These are phyloP conservation scores for Arge pagana DNA, from an alignment of 2,888 invertebrate genomes.

Conservation along the genomic window DNA sequence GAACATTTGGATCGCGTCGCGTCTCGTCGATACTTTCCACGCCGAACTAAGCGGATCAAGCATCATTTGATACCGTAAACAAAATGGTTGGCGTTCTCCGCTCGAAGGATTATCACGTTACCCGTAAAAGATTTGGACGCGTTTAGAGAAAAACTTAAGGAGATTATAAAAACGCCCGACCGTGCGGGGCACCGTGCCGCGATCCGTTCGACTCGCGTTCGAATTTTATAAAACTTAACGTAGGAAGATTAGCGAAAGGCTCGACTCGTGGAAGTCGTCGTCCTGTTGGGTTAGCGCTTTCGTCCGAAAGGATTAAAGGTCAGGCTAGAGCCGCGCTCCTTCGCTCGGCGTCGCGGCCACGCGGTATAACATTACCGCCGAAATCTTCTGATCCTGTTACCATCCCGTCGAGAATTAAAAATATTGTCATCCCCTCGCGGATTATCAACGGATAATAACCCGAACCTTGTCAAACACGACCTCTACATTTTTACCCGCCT, in stretches of 20 bases:
- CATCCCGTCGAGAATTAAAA: constrained; percentile 53
- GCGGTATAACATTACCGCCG: constrained; percentile 51
- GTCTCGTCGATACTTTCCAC: too few species aligned
- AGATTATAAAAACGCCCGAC: too few species aligned
- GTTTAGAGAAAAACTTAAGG: constrained; percentile 2
- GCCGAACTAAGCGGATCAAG: constrained; percentile 50
- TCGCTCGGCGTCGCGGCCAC: constrained; percentile 27
- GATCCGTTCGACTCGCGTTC: constrained; percentile 15
- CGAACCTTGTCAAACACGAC: constrained; percentile 47
- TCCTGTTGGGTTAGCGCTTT: not conserved
- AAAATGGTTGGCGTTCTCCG: constrained; percentile 41
- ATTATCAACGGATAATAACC: constrained; percentile 51
- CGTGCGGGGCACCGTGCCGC: too few species aligned
- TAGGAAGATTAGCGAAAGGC: constrained; percentile 14
- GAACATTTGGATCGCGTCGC: constrained; percentile 32
- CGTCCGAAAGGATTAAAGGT: not conserved
- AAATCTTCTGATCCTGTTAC: constrained; percentile 53
- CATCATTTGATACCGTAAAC: constrained; percentile 43
- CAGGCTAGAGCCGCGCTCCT: not conserved
- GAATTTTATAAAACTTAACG: constrained; percentile 14
- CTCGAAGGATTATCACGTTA: constrained; percentile 15
- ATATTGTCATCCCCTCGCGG: constrained; percentile 52
- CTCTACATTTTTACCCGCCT: constrained; percentile 38
- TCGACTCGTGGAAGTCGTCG: not conserved
- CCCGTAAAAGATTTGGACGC: not conserved